These are phyloP conservation scores for Anguilla marmorata DNA, from an alignment of 2,797 vertebrate species.

Conservation along the genomic window DNA sequence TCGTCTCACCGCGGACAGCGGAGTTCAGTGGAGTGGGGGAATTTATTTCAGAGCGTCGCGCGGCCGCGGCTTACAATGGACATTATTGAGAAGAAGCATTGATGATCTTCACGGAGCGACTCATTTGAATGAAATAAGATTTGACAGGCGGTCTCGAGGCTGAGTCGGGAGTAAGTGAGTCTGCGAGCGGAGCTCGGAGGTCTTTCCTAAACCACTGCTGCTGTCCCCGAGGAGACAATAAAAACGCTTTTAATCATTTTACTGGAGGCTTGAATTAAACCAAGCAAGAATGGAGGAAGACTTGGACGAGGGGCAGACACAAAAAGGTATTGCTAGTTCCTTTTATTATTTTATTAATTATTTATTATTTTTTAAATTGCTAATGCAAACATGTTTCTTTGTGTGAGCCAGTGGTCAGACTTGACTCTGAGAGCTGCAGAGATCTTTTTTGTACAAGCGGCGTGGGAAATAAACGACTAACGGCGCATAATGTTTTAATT, in stretches of 20 bases:
- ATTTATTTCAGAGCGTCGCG: slow-evolving; percentile 81
- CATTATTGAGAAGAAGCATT: slow-evolving; percentile 86
- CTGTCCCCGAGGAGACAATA: slow-evolving; percentile 64
- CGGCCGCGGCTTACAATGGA: slow-evolving; percentile 79
- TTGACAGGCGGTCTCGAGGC: slow-evolving; percentile 87
- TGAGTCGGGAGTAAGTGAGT: slow-evolving; percentile 71
- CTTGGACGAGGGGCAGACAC: slow-evolving; percentile 97
- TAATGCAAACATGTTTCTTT: background rate
- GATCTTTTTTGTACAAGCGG: no score
- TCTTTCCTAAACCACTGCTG: slow-evolving; percentile 71
- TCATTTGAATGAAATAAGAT: slow-evolving; percentile 90
- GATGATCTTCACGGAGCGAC: slow-evolving; percentile 81
- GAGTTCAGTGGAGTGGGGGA: slow-evolving; percentile 56
- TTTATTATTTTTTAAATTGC: background rate
- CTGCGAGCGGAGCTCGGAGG: slow-evolving; percentile 68
- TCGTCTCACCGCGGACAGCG: slow-evolving; percentile 59
- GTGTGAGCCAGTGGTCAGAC: background rate
- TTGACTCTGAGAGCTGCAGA: background rate
- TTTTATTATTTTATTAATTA: slow-evolving; percentile 1
- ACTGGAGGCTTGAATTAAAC: slow-evolving; percentile 72
- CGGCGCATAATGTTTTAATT: background rate
- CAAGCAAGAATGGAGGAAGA: slow-evolving; percentile 93
- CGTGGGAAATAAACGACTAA: background rate
- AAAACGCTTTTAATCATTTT: slow-evolving; percentile 67
- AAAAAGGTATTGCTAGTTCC: slow-evolving; percentile 83